Evolutionary conservation across 2,113 vertebrate genomes (phyloP), one percentile per base, ranked within the genome.

Genomic region (Entelurus aequoreus): DNA sequence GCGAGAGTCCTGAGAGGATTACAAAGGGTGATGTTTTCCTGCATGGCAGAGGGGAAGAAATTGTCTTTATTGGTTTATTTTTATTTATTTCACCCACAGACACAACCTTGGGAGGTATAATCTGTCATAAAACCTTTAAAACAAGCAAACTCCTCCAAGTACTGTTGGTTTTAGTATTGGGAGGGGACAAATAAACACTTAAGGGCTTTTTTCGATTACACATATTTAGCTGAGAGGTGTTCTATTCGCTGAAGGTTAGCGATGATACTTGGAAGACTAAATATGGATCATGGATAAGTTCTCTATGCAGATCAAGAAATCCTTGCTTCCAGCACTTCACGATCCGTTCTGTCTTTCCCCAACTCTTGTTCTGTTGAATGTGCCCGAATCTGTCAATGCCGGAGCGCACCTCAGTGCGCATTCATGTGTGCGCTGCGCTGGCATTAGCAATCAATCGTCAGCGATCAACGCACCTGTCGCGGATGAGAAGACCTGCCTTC

Each of bases 71-170:
- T 57, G 37, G 28, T 28, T 28, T 28, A 28, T 28, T 28, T 28
- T 28, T 28, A 28, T 28, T 28, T 36, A 48, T 36, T 38, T 50
- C 64, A 64, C 68, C 51, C 63, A 55, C 19, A 53, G 58, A 42
- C 54, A 40, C 54, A 74, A 62, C 64, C 53, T 61, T 61, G 19
- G 59, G 59, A 63, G 48, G 48, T 58, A 49, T 40, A 57, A 16
- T 16, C 49, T 62, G 11, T 13, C 36, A 21, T 36, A 28, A 65
- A 70, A 37, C 54, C 19, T 47, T 55, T 9, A 54, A 40, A 60
- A 57, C 51, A 57, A 47, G 62, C 48, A 55, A 37, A 66, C 38
- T 65, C 3, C 40, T 7, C 40, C 19, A 54, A 11, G 48, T 48
- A 28, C 9, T n/a, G 37, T 11, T 56, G 54, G 4, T 40, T 42